Conservation (phyloP, 2,888 invertebrate species). For the Crossocerus cetratus region DNA sequence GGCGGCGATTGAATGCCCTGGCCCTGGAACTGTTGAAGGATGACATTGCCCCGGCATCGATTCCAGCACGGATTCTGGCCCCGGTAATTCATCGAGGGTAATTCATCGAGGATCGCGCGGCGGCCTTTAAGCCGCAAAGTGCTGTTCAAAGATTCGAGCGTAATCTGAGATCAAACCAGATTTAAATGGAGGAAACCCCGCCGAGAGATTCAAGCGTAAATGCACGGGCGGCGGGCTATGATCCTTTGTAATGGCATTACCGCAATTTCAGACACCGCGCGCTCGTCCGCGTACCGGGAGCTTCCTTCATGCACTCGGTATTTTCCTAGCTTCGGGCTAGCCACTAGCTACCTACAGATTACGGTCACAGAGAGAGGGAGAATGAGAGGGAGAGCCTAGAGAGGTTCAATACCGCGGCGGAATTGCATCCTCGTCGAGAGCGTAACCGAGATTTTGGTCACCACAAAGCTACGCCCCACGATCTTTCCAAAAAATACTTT, state of each 20-base stretch:
- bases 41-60: conserved; percentile 18
- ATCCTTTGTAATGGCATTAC: conserved; percentile 46
- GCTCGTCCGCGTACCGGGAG: conserved; percentile 6
- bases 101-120: not conserved
- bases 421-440: conserved; percentile 31
- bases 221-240: conserved; percentile 23
- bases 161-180: conserved; percentile 34
- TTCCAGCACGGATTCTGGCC: conserved; percentile 2
- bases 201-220: conserved; percentile 35
- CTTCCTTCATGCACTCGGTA: conserved; percentile 37
- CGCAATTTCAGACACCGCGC: conserved; percentile 29
- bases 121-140: conserved; percentile 8
- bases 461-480: conserved; percentile 20
- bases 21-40: not conserved
- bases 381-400: conserved; percentile 4
- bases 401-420: conserved; percentile 28
- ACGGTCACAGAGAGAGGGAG: not conserved
- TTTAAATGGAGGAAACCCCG: conserved; percentile 31
- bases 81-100: conserved; percentile 1
- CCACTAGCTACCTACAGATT: conserved; percentile 25
- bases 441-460: conserved; percentile 23
- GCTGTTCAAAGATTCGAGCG: conserved; percentile 31
- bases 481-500: conserved; percentile 43
- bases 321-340: conserved; percentile 32
- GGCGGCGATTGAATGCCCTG: not conserved